Conservation (phyloP, 2,888 invertebrate species). For the Eucriotettix oculatus region DNA sequence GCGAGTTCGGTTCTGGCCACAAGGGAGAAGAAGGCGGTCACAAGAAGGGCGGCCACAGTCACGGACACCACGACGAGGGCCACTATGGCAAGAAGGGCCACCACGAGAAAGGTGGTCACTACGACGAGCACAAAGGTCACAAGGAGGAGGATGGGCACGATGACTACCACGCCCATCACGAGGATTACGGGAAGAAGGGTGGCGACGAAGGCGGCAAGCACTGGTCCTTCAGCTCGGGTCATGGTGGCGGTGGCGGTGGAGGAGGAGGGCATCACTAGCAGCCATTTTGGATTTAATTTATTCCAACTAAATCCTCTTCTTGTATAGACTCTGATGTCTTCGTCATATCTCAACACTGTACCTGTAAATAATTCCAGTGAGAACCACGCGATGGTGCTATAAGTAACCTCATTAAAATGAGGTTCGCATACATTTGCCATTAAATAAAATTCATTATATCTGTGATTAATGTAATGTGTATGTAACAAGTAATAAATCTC, state of each 20-base stretch:
- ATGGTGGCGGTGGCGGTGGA: background rate
- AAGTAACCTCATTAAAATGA: no score
- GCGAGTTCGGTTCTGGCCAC: conserved; percentile 38
- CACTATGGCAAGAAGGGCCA: conserved; percentile 39
- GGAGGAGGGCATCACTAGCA: background rate
- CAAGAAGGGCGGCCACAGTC: conserved; percentile 24
- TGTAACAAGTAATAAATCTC: no score
- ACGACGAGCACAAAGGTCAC: conserved; percentile 29
- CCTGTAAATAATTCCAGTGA: no score
- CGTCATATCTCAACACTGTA: no score
- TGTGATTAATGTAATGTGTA: no score
- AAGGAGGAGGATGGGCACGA: conserved; percentile 38
- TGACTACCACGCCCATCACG: conserved; percentile 32
- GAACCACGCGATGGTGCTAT: no score
- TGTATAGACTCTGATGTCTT: no score
- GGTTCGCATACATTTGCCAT: no score
- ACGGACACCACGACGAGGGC: conserved; percentile 32
- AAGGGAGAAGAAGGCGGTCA: conserved; percentile 26
- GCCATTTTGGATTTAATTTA: no score
- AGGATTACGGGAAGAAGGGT: conserved; percentile 30
- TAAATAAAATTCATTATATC: no score
- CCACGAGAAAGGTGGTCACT: conserved; percentile 36
- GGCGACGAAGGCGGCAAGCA: conserved; percentile 34
- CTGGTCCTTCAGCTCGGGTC: conserved; percentile 32
- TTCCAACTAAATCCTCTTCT: no score